Percentiles rank a stretch among this genome's conserved stretches.
These are phyloP conservation scores for Eidolon dupreanum DNA, from an alignment of 2,797 vertebrate species.

Conservation along the genomic window DNA sequence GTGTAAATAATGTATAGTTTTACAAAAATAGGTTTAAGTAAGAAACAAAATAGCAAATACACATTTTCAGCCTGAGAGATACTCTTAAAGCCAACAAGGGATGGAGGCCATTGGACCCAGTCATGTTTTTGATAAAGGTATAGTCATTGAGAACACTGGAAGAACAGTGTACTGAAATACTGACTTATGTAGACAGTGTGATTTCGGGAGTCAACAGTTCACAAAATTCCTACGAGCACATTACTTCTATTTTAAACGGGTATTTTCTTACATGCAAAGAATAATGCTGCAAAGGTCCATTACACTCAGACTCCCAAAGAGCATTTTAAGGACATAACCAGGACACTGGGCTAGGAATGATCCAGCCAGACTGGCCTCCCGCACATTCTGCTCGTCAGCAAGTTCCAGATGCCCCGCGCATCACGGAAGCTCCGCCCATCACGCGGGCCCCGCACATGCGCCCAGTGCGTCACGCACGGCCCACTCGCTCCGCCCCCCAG, in stretches of 20 bases:
- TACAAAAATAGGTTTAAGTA: not conserved
- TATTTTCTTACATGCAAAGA: not conserved
- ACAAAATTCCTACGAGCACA: not conserved
- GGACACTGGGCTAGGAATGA: accelerated
- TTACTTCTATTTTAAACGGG: not conserved
- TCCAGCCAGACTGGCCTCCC: accelerated
- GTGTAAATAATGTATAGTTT: not conserved
- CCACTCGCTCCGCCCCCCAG: not conserved
- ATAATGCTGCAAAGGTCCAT: not conserved
- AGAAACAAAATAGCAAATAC: not conserved
- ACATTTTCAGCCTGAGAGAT: not conserved
- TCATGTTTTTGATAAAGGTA: not conserved
- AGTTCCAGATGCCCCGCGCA: not conserved
- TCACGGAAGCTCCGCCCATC: not conserved
- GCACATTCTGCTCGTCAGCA: not conserved
- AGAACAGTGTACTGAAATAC: not conserved
- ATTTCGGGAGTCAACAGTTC: not conserved
- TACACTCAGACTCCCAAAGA: accelerated
- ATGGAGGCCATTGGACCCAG: not conserved
- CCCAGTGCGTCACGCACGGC: not conserved
- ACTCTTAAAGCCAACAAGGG: not conserved
- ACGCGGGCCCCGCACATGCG: not conserved
- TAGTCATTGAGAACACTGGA: not conserved
- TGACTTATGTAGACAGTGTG: not conserved
- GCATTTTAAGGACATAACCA: accelerated